Percentiles rank a stretch among this genome's conserved stretches.
Conservation (phyloP, 2,888 invertebrate genomes). For the Caradrina kadenii region DNA sequence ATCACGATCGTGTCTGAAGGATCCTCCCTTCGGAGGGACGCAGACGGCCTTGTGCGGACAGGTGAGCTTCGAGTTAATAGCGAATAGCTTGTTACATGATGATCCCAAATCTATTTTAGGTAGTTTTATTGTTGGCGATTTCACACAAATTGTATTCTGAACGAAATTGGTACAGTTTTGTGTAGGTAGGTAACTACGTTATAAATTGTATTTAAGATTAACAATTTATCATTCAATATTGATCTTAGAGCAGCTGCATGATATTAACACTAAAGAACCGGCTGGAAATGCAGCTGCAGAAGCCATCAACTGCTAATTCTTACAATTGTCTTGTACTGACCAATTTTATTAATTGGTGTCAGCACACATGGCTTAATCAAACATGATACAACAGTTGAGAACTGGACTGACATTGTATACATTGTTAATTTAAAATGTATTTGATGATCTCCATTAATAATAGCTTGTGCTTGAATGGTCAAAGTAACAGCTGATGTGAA, state of each 20-base stretch:
- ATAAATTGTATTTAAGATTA: not conserved
- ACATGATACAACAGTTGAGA: not conserved
- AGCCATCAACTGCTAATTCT: conserved; percentile 15
- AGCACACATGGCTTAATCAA: not conserved
- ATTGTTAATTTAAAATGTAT: not conserved
- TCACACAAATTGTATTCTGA: not conserved
- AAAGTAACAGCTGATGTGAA: not conserved
- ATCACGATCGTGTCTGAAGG: conserved; percentile 15
- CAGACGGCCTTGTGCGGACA: conserved; percentile 6
- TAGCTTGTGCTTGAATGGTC: not conserved
- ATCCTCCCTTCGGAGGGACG: not conserved
- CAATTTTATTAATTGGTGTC: conserved; percentile 14
- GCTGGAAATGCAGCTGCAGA: conserved; percentile 28
- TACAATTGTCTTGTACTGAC: conserved; percentile 15
- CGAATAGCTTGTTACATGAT: not conserved
- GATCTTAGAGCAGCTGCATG: conserved; percentile 28
- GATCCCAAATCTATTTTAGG: conserved; percentile 5
- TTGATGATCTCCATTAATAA: conserved; percentile 12
- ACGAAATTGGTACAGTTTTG: not conserved
- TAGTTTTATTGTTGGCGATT: not conserved
- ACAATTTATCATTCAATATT: not conserved
- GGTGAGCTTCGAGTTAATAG: conserved; percentile 4
- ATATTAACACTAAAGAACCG: not conserved
- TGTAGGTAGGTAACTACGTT: not conserved
- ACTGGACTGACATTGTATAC: conserved; percentile 6